Base-by-base conservation (phyloP, 1,140 invertebrate genomes). In the Camponotus floridanus region DNA sequence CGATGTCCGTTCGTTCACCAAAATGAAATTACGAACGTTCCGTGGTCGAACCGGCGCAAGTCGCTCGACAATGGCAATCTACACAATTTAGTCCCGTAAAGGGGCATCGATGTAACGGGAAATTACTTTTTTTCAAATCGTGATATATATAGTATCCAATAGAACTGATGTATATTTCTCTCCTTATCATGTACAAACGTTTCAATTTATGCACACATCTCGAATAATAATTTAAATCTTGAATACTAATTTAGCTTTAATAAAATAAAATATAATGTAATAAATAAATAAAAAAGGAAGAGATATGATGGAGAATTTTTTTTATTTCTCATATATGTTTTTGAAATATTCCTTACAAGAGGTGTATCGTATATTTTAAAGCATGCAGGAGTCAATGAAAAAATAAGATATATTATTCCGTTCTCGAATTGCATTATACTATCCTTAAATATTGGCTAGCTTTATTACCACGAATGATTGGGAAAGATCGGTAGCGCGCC, bases 1-100 rank as follows among this genome's bases (percentile, higher is more conserved):
- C 48, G 64, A 6, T 21, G 78, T 21, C 21, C 78, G 65, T 6
- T 71, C 78, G 36, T 36, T 45, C 67, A 45, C 51, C 26, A 13
- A 83, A 83, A 83, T 73, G 68, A 74, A 83, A 83, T 83, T 83
- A 83, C 68, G 79, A 62, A 83, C 68, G 7, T 74, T 62, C n/a
- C 33, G 42, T 31, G 76, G 31, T 79, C 62, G 62, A 79, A 5
- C n/a, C 64, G 61, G 45, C 39, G 67, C 48, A 80, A 73, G 79
- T 57, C 42, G 51, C 39, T 68, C 51, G 39, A 21, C 73, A 83
- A 83, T 73, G 68, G 67, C 67, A 73, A 74, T 61, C 26, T 36
- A 39, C 3, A 61, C 42, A 26, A 76, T 62, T 62, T 74, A 48
- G 21, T n/a, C 26, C 26, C 18, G 39, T 31, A 36, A 61, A 73